phyloP scores from a whole-genome alignment of 2,888 invertebrate species.

The Caprella mutica region DNA sequence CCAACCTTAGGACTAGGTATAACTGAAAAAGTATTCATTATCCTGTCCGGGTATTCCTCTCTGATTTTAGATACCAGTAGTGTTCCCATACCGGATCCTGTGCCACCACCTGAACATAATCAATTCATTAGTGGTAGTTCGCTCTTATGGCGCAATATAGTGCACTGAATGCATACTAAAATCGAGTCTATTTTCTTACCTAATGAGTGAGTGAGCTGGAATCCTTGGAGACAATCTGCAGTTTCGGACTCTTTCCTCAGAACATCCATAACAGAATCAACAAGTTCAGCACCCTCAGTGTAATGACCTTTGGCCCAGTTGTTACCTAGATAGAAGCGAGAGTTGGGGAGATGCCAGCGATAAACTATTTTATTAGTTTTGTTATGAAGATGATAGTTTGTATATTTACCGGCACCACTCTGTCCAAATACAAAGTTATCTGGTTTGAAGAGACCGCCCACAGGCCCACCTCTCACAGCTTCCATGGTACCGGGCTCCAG shows the following conservation, averaged over 20 bases:
- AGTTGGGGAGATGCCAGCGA: too few species aligned
- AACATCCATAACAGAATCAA: slow-evolving; percentile 50
- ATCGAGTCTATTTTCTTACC: too few species aligned
- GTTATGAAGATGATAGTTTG: too few species aligned
- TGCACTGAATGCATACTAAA: too few species aligned
- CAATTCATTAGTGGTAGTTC: background rate
- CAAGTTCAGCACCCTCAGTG: slow-evolving; percentile 53
- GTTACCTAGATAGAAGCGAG: too few species aligned
- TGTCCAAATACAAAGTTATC: slow-evolving; percentile 54
- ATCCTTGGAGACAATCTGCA: slow-evolving; percentile 55
- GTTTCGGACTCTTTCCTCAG: slow-evolving; percentile 48
- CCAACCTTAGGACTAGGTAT: slow-evolving; percentile 66
- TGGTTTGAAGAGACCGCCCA: slow-evolving; percentile 58
- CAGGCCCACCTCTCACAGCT: slow-evolving; percentile 57
- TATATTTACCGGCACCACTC: slow-evolving; percentile 40
- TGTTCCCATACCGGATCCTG: slow-evolving; percentile 57
- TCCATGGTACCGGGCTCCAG: slow-evolving; percentile 71
- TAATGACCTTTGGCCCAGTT: slow-evolving; percentile 51
- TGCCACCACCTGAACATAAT: slow-evolving; percentile 38
- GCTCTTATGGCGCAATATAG: too few species aligned
- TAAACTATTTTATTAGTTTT: too few species aligned
- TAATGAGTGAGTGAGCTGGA: slow-evolving; percentile 67
- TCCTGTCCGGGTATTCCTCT: slow-evolving; percentile 37
- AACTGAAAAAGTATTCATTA: slow-evolving; percentile 50
- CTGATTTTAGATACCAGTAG: slow-evolving; percentile 44